Base-by-base conservation (phyloP, 2,888 invertebrate species). In the Drosophila falleni region DNA sequence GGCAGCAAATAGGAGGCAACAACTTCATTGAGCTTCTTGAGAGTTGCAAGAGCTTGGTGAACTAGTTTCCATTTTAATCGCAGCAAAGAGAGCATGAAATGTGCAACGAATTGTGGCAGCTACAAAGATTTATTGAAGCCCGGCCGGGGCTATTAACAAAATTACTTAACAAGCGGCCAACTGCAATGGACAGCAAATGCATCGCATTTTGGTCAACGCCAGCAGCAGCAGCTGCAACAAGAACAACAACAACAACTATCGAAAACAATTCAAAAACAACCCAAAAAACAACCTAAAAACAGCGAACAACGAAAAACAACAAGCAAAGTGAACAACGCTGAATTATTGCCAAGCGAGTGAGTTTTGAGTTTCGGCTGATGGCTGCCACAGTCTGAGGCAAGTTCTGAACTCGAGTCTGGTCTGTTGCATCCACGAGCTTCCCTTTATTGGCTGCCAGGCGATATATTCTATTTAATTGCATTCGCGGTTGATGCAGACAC, bases 401-500 rank as follows among this genome's bases (percentile, higher is more conserved):
- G 58, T 66, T 50, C 64, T 39, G 54, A 33, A 33, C 59, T 56
- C 63, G 55, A 47, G 46, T 37, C 44, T 31, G 39, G 44, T 51
- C 51, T 51, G 63, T 16, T 61, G 53, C 5, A 33, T 53, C 42
- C 42, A 50, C 49, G n/a, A 33, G 50, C 19, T 39, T 29, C 16
- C 15, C 54, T 33, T 39, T 23, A 53, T 39, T 26, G 74, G 11
- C 56, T 53, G 67, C 69, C 66, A 46, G 44, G 63, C 89, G 68
- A 89, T 86, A 88, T 89, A 88, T 86, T 86, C 89, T 73, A 86
- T 86, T 89, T 86, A 86, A 86, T 86, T 86, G 89, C 86, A 80
- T 86, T 80, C 74, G 86, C 70, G 85, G 78, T 67, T 71, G 70
- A 54, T 63, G 64, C 67, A 41, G 58, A 46, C 58, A 67, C 60